Evolutionary conservation across 2,113 vertebrate species (phyloP).

Genomic region (Nansenia antarctica): DNA sequence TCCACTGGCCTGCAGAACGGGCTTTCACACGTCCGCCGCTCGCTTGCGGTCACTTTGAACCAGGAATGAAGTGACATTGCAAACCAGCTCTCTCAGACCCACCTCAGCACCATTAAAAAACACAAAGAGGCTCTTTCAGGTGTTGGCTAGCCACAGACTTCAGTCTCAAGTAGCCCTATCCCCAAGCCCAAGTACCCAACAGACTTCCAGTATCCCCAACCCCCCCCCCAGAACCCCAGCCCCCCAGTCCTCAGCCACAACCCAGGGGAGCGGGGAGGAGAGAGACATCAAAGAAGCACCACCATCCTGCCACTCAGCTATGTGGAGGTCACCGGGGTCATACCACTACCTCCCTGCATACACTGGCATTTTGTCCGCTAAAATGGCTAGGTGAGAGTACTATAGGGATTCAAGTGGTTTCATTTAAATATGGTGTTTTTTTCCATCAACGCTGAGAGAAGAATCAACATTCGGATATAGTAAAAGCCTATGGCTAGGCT

Average conservation of each 20-base stretch:
- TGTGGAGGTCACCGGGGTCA: conserved; percentile 30
- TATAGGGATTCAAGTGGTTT: too few relatives aligned
- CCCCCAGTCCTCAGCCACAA: conserved; percentile 1
- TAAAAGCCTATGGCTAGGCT: too few relatives aligned
- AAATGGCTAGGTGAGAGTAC: background rate
- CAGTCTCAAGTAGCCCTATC: background rate
- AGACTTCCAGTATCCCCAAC: too few relatives aligned
- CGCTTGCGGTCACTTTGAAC: background rate
- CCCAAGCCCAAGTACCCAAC: background rate
- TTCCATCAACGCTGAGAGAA: too few relatives aligned
- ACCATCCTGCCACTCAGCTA: conserved; percentile 15
- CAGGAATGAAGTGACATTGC: too few relatives aligned
- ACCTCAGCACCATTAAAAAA: conserved; percentile 2
- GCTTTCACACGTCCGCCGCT: background rate
- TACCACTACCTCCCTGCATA: background rate
- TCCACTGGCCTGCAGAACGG: background rate
- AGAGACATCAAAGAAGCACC: conserved; percentile 19
- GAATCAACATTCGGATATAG: too few relatives aligned
- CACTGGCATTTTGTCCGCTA: background rate
- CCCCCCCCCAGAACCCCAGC: too few relatives aligned
- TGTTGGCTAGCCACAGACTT: conserved; percentile 1
- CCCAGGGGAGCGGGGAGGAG: conserved; percentile 3
- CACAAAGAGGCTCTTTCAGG: conserved; percentile 56
- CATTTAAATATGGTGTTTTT: background rate
- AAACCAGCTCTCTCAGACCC: background rate